A percentile compares a stretch with the other conserved stretches of the same genome.
These are phyloP conservation scores for Lathamus discolor DNA, from an alignment of 2,113 vertebrate genomes.

Conservation along the genomic window DNA sequence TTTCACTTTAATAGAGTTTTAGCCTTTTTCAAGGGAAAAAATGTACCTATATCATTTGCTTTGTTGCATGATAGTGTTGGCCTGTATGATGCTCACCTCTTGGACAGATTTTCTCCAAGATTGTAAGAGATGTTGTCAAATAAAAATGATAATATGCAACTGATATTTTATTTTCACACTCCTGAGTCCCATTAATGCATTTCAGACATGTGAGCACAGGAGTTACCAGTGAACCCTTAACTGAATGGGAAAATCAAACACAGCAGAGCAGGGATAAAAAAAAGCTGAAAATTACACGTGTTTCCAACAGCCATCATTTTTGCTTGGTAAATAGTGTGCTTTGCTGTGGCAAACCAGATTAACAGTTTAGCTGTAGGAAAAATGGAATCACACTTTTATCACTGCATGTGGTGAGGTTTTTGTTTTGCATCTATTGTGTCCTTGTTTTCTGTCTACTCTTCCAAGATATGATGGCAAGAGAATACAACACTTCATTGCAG, in stretches of 20 bases:
- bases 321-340: neutral
- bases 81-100: neutral
- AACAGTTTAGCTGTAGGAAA: neutral
- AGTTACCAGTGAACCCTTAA: neutral
- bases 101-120: neutral
- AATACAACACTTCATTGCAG: neutral
- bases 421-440: neutral
- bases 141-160: neutral
- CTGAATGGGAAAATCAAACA: neutral
- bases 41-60: neutral
- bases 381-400: neutral
- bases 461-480: neutral
- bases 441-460: neutral
- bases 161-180: neutral
- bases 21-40: neutral
- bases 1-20: neutral
- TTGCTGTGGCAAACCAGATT: neutral
- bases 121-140: neutral
- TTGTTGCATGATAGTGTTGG: neutral
- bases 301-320: neutral
- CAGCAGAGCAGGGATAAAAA: neutral
- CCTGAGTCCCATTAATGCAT: neutral
- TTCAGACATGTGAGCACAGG: neutral
- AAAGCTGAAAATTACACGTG: neutral
- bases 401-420: neutral